phyloP scores from a whole-genome alignment of 2,888 invertebrate genomes.

The Auanema sp. region DNA sequence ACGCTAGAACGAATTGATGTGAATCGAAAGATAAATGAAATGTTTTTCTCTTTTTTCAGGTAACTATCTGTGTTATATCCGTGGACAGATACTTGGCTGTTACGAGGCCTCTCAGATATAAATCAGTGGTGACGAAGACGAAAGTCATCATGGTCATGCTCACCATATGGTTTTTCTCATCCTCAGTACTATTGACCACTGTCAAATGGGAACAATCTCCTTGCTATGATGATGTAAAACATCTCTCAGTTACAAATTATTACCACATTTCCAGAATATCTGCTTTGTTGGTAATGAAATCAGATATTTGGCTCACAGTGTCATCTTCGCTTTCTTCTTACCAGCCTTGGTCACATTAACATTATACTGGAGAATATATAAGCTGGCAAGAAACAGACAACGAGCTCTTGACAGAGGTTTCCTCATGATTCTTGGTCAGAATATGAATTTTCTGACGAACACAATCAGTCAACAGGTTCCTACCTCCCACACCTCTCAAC shows the following conservation, averaged over 20 bases:
- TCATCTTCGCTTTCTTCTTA: slow-evolving; percentile 64
- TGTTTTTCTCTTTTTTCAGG: slow-evolving; percentile 32
- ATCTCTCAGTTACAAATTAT: neutral
- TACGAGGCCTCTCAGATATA: slow-evolving; percentile 63
- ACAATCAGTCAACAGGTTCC: slow-evolving; percentile 56
- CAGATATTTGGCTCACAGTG: slow-evolving; percentile 63
- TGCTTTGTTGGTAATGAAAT: slow-evolving; percentile 63
- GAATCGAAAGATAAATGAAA: neutral
- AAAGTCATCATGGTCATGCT: slow-evolving; percentile 56
- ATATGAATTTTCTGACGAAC: slow-evolving; percentile 64
- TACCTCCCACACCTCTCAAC: neutral
- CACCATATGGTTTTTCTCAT: slow-evolving; percentile 61
- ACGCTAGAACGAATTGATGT: neutral
- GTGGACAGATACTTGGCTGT: slow-evolving; percentile 66
- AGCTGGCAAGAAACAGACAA: slow-evolving; percentile 59
- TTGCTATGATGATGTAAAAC: slow-evolving; percentile 50
- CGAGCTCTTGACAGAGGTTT: slow-evolving; percentile 61
- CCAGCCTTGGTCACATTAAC: slow-evolving; percentile 64
- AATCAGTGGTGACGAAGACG: slow-evolving; percentile 59
- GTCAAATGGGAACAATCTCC: slow-evolving; percentile 57
- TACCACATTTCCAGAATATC: slow-evolving; percentile 37
- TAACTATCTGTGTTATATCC: slow-evolving; percentile 69
- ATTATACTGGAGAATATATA: slow-evolving; percentile 63
- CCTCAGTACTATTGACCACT: slow-evolving; percentile 58
- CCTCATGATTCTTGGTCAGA: slow-evolving; percentile 62